These are phyloP conservation scores for Cheilosia grossa DNA, from an alignment of 2,888 invertebrate genomes.

Conservation along the genomic window DNA sequence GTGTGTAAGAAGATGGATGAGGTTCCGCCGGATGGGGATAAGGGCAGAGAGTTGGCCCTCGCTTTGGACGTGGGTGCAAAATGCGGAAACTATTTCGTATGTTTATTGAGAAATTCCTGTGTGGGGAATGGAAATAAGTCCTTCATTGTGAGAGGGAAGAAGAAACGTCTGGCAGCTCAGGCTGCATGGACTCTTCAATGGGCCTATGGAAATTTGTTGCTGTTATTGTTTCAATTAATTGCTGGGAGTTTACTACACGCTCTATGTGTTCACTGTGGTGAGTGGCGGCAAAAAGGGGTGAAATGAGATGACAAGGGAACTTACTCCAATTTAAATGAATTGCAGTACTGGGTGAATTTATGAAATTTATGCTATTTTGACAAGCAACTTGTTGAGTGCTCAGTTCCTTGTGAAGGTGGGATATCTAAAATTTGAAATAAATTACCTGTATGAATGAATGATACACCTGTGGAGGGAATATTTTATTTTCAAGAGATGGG, in stretches of 20 bases:
- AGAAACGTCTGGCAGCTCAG: slow-evolving; percentile 43
- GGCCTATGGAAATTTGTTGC: slow-evolving; percentile 72
- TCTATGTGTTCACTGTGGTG: slow-evolving; percentile 16
- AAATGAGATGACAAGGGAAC: slow-evolving; percentile 67
- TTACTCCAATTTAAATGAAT: slow-evolving; percentile 74
- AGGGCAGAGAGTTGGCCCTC: slow-evolving; percentile 53
- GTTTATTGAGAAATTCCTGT: slow-evolving; percentile 83
- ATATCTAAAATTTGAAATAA: slow-evolving; percentile 46
- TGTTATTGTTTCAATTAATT: slow-evolving; percentile 74
- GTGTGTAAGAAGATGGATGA: slow-evolving; percentile 69
- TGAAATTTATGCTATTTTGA: slow-evolving; percentile 69
- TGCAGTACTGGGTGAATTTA: slow-evolving; percentile 46
- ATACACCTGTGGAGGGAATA: slow-evolving; percentile 35
- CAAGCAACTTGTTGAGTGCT: slow-evolving; percentile 69
- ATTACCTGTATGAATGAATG: slow-evolving; percentile 53
- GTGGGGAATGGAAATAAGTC: slow-evolving; percentile 69
- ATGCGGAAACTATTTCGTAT: slow-evolving; percentile 79
- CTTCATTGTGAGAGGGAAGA: slow-evolving; percentile 19
- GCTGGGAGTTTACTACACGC: slow-evolving; percentile 67
- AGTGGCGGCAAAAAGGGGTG: slow-evolving; percentile 57
- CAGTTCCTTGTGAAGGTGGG: slow-evolving; percentile 46
- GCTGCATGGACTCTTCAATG: slow-evolving; percentile 11
- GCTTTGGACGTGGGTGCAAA: slow-evolving; percentile 73
- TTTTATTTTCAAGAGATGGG: background rate
- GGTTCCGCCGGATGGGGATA: slow-evolving; percentile 74